phyloP scores from a whole-genome alignment of 53 echinoderm and acorn worm genomes.

The Echinarachnius parma region DNA sequence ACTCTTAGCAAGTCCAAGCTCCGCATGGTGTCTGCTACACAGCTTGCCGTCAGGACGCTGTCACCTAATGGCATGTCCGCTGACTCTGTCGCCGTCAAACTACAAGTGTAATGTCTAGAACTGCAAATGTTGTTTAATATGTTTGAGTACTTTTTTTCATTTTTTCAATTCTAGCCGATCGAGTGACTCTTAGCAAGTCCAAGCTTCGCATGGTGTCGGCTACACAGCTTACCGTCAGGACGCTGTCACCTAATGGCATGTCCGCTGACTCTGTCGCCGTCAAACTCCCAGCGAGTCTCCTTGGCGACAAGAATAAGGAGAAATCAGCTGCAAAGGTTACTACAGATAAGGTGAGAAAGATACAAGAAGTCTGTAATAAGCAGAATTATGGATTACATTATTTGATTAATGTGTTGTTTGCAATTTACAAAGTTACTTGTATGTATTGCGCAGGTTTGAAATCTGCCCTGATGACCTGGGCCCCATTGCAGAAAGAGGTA shows the following conservation, averaged over 20 bases:
- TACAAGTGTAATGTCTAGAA: too few relatives aligned
- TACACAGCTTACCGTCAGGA: constrained; percentile 71
- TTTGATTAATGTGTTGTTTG: too few relatives aligned
- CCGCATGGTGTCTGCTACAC: constrained; percentile 48
- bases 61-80: constrained; percentile 86
- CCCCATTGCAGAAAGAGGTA: too few relatives aligned
- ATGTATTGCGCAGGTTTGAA: too few relatives aligned
- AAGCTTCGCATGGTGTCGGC: constrained; percentile 60
- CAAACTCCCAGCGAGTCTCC: constrained; percentile 59
- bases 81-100: constrained; percentile 75
- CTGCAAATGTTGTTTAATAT: too few relatives aligned
- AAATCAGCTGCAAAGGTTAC: constrained; percentile 21
- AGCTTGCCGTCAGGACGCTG: constrained; percentile 77
- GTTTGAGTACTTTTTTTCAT: too few relatives aligned
- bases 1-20: constrained; percentile 63
- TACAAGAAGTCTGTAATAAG: too few relatives aligned
- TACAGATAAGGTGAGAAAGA: constrained; percentile 19
- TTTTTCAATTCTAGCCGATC: constrained; percentile 78
- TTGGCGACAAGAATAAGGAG: constrained; percentile 70
- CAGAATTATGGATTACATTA: too few relatives aligned
- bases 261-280: constrained; percentile 79
- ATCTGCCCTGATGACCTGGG: too few relatives aligned
- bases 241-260: constrained; percentile 84
- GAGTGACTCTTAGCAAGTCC: constrained; percentile 59
- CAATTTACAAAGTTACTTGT: too few relatives aligned